phyloP scores from a whole-genome alignment of 2,113 vertebrate species.

The Brachionichthys hirsutus region DNA sequence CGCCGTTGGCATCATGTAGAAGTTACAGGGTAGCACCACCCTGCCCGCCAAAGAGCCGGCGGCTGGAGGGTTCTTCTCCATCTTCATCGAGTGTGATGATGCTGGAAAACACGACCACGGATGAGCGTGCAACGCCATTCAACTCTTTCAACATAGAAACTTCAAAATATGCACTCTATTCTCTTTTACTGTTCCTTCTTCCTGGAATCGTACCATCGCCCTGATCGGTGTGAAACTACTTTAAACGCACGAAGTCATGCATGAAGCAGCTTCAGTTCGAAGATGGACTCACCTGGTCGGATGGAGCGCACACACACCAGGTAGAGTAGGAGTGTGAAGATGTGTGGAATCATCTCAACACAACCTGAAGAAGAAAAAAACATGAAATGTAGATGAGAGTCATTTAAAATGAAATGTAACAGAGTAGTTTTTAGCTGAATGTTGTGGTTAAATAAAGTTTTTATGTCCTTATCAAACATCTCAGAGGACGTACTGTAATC shows the following conservation, averaged over 20 bases:
- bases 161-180: no score
- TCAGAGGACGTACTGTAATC: no score
- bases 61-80: slow-evolving; percentile 38
- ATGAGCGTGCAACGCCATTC: neutral
- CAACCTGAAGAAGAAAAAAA: slow-evolving; percentile 69
- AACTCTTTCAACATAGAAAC: no score
- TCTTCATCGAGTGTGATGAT: slow-evolving; percentile 27
- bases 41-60: slow-evolving; percentile 81
- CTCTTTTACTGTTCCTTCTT: no score
- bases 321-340: slow-evolving; percentile 82
- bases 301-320: slow-evolving; percentile 71
- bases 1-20: slow-evolving; percentile 77
- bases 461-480: no score
- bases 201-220: no score
- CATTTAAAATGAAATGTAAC: no score
- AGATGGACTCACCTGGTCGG: slow-evolving; percentile 63
- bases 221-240: no score
- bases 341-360: slow-evolving; percentile 81
- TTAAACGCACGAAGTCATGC: no score
- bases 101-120: slow-evolving; percentile 47
- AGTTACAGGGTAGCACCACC: slow-evolving; percentile 84
- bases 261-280: no score
- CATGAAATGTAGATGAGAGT: neutral
- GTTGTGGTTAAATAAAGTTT: no score
- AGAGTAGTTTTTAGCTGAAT: no score